phyloP scores from a whole-genome alignment of 2,113 vertebrate genomes.

The Macrotus californicus region DNA sequence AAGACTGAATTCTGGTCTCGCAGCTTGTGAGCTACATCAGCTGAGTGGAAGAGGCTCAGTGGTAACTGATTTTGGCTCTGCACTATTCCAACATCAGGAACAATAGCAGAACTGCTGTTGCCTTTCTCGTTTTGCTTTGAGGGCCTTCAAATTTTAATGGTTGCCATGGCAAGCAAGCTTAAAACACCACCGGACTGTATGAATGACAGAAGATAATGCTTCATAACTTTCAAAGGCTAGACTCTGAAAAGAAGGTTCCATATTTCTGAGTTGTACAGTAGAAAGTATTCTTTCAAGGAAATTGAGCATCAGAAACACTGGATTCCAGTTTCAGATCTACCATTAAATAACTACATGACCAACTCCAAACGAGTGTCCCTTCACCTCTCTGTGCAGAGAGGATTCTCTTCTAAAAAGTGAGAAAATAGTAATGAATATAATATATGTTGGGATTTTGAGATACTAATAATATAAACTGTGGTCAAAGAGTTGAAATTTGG shows the following conservation, averaged over 20 bases:
- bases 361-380: background rate
- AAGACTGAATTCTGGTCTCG: background rate
- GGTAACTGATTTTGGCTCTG: background rate
- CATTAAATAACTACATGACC: background rate
- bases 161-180: conserved; percentile 56
- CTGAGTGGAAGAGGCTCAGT: background rate
- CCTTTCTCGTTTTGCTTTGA: background rate
- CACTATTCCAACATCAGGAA: background rate
- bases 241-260: conserved; percentile 18
- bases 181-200: conserved; percentile 11
- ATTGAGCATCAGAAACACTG: background rate
- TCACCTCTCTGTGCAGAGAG: background rate
- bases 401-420: background rate
- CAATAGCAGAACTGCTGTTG: background rate
- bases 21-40: background rate
- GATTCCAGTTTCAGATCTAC: background rate
- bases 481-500: background rate
- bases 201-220: conserved; percentile 43
- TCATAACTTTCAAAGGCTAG: background rate
- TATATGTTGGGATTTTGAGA: background rate
- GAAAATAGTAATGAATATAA: background rate
- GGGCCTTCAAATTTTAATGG: conserved; percentile 47
- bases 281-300: background rate
- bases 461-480: background rate
- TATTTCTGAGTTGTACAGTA: background rate